phyloP scores from a whole-genome alignment of 2,113 vertebrate genomes.

The Chionis minor region DNA sequence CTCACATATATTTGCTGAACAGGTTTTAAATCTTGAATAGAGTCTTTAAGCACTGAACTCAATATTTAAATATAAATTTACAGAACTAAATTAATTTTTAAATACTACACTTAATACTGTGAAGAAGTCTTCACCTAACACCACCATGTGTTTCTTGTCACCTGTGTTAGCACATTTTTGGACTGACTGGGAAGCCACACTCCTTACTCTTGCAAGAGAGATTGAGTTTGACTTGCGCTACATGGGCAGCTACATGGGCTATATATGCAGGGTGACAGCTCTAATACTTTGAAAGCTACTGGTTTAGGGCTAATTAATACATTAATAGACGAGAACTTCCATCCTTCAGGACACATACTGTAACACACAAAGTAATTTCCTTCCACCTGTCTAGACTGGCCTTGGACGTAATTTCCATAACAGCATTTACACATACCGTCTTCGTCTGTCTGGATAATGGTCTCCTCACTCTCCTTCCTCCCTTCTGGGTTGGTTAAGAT shows the following conservation, averaged over 20 bases:
- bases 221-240: neutral
- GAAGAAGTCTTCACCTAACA: neutral
- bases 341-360: accelerated
- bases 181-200: neutral
- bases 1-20: neutral
- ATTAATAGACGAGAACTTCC: neutral
- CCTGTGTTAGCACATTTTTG: neutral
- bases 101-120: neutral
- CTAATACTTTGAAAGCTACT: neutral
- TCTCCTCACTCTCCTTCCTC: slow-evolving; percentile 96
- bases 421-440: slow-evolving; percentile 80
- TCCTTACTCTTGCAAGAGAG: neutral
- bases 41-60: neutral
- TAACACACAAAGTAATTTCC: neutral
- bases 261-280: neutral
- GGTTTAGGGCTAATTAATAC: neutral
- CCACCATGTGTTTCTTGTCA: neutral
- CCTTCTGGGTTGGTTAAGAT: slow-evolving; percentile 98
- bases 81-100: neutral
- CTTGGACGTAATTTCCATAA: neutral
- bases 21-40: neutral
- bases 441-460: slow-evolving; percentile 95
- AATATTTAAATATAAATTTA: neutral
- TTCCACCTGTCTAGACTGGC: neutral
- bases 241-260: neutral